These are phyloP conservation scores for Ophraella communa DNA, from an alignment of 2,888 invertebrate genomes.

Conservation along the genomic window DNA sequence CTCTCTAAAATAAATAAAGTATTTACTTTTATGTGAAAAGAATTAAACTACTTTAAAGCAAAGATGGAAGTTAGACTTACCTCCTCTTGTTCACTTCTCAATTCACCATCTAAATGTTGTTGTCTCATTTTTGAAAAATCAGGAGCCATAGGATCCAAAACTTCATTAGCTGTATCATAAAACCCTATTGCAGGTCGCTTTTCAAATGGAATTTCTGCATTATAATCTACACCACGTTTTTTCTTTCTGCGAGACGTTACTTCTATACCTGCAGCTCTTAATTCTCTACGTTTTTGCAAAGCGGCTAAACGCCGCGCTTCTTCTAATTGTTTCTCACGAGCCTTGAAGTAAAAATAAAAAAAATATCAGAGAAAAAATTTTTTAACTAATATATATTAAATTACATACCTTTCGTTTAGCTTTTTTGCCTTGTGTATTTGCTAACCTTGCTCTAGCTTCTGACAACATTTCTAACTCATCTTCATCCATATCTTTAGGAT, in stretches of 20 bases:
- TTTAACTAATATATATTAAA: background rate
- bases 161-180: constrained; percentile 91
- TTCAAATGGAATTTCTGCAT: constrained; percentile 97
- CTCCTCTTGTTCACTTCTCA: constrained; percentile 90
- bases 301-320: constrained; percentile 96
- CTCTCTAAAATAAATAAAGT: constrained; percentile 69
- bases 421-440: constrained; percentile 97
- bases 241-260: constrained; percentile 68
- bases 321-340: constrained; percentile 97
- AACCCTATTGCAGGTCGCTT: constrained; percentile 92
- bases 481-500: constrained; percentile 99
- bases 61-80: no score
- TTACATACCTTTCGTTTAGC: constrained; percentile 76
- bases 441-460: constrained; percentile 96
- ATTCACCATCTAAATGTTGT: constrained; percentile 91
- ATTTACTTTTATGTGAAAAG: no score
- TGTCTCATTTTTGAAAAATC: constrained; percentile 90
- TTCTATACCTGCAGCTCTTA: constrained; percentile 94
- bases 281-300: constrained; percentile 95
- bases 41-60: no score
- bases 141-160: constrained; percentile 85
- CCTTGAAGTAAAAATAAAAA: constrained; percentile 54
- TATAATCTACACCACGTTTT: constrained; percentile 95
- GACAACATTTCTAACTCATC: constrained; percentile 99
- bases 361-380: background rate